phyloP scores from a whole-genome alignment of 2,888 invertebrate genomes.

The Ophonus ardosiacus region DNA sequence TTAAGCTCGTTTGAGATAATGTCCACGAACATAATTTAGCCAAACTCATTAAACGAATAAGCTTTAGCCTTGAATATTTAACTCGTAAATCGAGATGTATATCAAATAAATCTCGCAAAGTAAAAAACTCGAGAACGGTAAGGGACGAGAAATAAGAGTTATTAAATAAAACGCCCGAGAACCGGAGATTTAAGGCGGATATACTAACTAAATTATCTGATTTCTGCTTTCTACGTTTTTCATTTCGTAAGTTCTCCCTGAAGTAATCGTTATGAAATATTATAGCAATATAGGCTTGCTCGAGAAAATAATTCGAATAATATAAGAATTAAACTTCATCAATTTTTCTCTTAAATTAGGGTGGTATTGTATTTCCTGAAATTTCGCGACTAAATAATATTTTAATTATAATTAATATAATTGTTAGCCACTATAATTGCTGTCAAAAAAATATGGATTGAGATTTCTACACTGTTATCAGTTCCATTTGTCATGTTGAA shows the following conservation, averaged over 20 bases:
- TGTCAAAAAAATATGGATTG: too few relatives aligned
- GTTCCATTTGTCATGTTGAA: too few relatives aligned
- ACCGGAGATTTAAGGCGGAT: neutral
- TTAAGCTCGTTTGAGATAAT: neutral
- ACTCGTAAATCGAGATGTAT: neutral
- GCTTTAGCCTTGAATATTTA: neutral
- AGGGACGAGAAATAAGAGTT: neutral
- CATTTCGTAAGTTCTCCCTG: slow-evolving; percentile 8
- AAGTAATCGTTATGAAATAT: neutral
- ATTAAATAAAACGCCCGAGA: neutral
- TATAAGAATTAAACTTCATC: neutral
- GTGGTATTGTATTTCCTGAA: too few relatives aligned
- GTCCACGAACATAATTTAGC: neutral
- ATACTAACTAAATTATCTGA: slow-evolving; percentile 16
- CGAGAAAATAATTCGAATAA: neutral
- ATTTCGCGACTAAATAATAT: too few relatives aligned
- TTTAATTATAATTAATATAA: too few relatives aligned
- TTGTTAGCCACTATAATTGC: too few relatives aligned
- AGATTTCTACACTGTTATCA: too few relatives aligned
- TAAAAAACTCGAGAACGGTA: neutral
- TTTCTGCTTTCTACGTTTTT: neutral
- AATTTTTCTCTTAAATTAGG: too few relatives aligned
- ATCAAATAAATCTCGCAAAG: neutral
- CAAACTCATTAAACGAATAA: neutral
- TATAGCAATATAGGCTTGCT: neutral